A percentile compares a stretch with the other conserved stretches of the same genome.
phyloP scores from a whole-genome alignment of 2,113 vertebrate species.

The Elanus axillaris region DNA sequence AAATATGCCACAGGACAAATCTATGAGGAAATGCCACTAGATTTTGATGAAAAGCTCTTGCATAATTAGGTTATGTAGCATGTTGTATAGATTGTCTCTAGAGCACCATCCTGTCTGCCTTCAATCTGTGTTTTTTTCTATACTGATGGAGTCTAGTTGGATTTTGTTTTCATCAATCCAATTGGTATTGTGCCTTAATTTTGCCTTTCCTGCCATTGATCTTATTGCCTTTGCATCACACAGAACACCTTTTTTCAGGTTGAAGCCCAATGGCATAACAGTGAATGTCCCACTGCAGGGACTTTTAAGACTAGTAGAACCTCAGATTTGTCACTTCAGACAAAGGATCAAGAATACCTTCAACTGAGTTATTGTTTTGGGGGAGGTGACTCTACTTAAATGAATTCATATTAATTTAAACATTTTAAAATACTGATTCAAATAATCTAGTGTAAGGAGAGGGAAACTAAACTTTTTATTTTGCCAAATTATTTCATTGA shows the following conservation, averaged over 20 bases:
- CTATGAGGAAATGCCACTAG: conserved; percentile 13
- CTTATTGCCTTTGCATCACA: background rate
- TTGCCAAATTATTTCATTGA: background rate
- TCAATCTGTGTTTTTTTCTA: background rate
- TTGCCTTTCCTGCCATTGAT: background rate
- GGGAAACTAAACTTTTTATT: background rate
- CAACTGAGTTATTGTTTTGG: background rate
- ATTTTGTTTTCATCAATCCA: background rate
- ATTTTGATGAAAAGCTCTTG: conserved; percentile 4
- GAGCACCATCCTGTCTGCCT: background rate
- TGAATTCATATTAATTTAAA: background rate
- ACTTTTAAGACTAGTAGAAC: background rate
- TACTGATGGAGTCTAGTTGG: background rate
- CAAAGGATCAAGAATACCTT: background rate
- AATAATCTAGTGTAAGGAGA: background rate
- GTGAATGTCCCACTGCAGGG: background rate
- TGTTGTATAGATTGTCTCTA: background rate
- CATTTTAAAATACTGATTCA: background rate
- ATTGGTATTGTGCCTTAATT: background rate
- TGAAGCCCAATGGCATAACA: background rate
- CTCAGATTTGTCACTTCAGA: background rate
- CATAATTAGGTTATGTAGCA: background rate
- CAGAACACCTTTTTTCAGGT: background rate
- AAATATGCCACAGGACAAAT: background rate
- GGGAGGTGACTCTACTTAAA: background rate